phyloP scores from a whole-genome alignment of 2,797 vertebrate species.

The Lithobates sylvaticus region DNA sequence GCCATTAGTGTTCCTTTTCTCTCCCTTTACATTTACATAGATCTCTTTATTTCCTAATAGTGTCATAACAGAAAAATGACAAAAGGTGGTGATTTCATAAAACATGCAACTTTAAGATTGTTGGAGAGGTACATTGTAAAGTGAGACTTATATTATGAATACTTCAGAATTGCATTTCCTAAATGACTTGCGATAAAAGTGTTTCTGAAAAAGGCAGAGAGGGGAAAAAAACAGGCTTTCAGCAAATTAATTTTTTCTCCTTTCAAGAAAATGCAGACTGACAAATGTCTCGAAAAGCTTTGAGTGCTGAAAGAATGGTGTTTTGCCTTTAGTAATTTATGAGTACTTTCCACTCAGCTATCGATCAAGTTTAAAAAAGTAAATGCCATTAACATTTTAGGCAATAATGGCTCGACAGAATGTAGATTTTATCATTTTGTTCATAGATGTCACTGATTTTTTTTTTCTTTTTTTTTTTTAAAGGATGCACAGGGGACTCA shows the following conservation, averaged over 20 bases:
- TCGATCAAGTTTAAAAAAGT: constrained; percentile 83
- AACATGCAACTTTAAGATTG: constrained; percentile 80
- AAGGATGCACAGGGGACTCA: constrained; percentile 37
- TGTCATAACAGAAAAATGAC: constrained; percentile 88
- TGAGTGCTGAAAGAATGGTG: constrained; percentile 80
- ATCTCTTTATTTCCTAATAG: constrained; percentile 85
- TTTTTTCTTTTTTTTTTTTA: constrained; percentile 20
- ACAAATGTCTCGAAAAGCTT: constrained; percentile 81
- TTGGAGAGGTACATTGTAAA: constrained; percentile 79
- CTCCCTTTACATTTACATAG: constrained; percentile 87
- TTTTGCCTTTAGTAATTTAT: constrained; percentile 87
- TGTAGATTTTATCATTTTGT: constrained; percentile 75
- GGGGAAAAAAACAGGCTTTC: constrained; percentile 79
- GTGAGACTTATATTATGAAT: constrained; percentile 83
- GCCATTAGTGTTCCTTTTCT: constrained; percentile 80
- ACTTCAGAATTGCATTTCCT: constrained; percentile 84
- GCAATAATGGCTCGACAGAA: constrained; percentile 75
- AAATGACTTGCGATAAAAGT: constrained; percentile 85
- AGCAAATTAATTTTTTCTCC: constrained; percentile 82
- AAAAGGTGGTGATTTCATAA: constrained; percentile 94
- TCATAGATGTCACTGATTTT: constrained; percentile 64
- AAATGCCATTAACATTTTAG: constrained; percentile 85
- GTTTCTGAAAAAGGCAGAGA: constrained; percentile 78
- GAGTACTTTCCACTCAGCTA: constrained; percentile 79
- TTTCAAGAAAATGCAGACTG: constrained; percentile 78